Evolutionary conservation across 2,113 vertebrate species (phyloP).

Genomic region (Chrysemys picta): DNA sequence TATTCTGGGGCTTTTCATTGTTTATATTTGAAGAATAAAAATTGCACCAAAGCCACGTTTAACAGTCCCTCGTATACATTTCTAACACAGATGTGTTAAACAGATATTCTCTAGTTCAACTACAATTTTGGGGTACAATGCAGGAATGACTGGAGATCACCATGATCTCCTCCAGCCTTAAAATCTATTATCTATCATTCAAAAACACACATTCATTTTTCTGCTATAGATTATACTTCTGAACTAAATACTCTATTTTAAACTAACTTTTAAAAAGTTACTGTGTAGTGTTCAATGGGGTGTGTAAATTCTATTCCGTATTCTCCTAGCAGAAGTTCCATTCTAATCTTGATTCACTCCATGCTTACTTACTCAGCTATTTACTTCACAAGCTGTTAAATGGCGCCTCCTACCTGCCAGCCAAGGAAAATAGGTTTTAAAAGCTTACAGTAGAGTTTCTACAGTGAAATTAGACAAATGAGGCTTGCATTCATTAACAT

Average conservation of each 20-base stretch:
- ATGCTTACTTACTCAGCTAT: neutral
- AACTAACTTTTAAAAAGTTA: neutral
- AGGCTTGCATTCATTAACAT: neutral
- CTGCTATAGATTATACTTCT: neutral
- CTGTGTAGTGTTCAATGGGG: neutral
- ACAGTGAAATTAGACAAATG: neutral
- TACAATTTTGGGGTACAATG: too few species aligned
- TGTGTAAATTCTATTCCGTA: neutral
- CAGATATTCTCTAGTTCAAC: neutral
- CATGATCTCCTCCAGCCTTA: neutral
- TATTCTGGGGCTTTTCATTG: accelerated
- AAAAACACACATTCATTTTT: neutral
- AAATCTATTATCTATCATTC: too few species aligned
- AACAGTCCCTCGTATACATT: neutral
- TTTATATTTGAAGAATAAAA: too few species aligned
- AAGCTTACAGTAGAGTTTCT: neutral
- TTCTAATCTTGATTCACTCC: neutral
- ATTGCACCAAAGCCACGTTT: too few species aligned
- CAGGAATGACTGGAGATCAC: neutral
- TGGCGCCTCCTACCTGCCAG: conserved; percentile 86
- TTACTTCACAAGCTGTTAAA: conserved; percentile 81
- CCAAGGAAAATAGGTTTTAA: neutral
- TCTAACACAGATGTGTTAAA: neutral
- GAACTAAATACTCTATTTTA: neutral
- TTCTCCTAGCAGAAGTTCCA: accelerated